Evolutionary conservation across 1,140 invertebrate species (phyloP), one percentile per base, ranked within the genome.

Genomic region (Heliconius eleuchia): DNA sequence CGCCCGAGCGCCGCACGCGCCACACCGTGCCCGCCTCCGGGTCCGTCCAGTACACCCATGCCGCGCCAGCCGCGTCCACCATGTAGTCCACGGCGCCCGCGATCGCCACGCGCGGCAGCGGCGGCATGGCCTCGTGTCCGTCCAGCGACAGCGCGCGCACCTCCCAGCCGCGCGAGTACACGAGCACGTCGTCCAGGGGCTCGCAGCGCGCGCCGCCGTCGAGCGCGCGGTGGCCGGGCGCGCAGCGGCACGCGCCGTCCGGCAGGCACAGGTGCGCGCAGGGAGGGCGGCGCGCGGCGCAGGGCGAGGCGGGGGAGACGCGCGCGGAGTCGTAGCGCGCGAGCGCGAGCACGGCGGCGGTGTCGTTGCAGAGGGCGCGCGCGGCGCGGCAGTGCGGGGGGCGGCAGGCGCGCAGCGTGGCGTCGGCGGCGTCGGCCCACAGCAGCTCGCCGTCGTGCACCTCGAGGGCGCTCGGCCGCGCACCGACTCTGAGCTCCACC

Each of bases 31-130:
- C 88, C 80, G 97, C 96, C 80, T 98, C 98, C 98, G 98, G 98
- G 91, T 98, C 97, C 79, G 98, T 96, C 97, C 97, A 98, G 92
- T 98, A 98, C 2, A 98, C 97, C 7, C 98, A 97, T 76, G 98
- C 88, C 1, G 97, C 98, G 94, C 98, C 98, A 0, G 97, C 97
- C n/a, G 97, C 98, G 1, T 97, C 96, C 52, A 99, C 91, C 0
- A 98, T 98, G 52, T 96, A 97, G 80, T 95, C 76, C 96, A 96
- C 92, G 98, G 95, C 96, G 70, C 97, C 97, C 74, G 96, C 95
- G 97, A 80, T 95, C 73, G 91, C 98, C 97, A 50, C 73, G 74
- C 74, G 70, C 55, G 50, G 79, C 71, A 76, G 71, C 1, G 97
- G 97, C 80, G 98, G 96, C 37, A 99, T 95, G 19, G 97, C 96